Evolutionary conservation across 2,113 vertebrate genomes (phyloP).

Genomic region (Aptenodytes forsteri): DNA sequence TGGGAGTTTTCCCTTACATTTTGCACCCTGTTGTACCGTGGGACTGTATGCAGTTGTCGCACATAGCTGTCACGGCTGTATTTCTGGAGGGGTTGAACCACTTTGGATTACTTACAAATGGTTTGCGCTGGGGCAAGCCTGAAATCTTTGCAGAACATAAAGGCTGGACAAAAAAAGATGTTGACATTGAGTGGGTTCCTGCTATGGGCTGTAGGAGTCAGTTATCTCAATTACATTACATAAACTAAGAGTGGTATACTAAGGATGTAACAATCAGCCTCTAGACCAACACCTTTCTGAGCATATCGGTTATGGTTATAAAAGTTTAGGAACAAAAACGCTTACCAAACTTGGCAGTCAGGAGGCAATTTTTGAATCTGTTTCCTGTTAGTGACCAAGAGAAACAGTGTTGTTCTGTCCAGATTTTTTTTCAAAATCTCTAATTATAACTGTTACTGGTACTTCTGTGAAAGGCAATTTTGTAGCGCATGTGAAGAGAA

Average conservation of each 20-base stretch:
- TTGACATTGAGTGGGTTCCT: neutral
- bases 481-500: neutral
- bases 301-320: neutral
- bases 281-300: neutral
- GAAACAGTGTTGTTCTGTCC: neutral
- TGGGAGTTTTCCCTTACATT: too few relatives aligned
- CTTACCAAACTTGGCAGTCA: neutral
- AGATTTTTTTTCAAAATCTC: neutral
- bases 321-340: neutral
- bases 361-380: neutral
- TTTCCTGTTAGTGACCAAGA: neutral
- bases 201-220: neutral
- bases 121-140: neutral
- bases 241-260: neutral
- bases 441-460: neutral
- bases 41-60: rapidly evolving
- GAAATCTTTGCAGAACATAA: neutral
- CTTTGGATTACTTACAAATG: neutral
- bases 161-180: rapidly evolving
- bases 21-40: too few relatives aligned
- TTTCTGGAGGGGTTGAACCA: neutral
- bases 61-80: neutral
- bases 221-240: too few relatives aligned
- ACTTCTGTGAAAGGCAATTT: neutral
- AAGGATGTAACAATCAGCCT: too few relatives aligned